Evolutionary conservation across 2,888 invertebrate species (phyloP), one percentile per base, ranked within the genome.

Genomic region (Tetranychus piercei): DNA sequence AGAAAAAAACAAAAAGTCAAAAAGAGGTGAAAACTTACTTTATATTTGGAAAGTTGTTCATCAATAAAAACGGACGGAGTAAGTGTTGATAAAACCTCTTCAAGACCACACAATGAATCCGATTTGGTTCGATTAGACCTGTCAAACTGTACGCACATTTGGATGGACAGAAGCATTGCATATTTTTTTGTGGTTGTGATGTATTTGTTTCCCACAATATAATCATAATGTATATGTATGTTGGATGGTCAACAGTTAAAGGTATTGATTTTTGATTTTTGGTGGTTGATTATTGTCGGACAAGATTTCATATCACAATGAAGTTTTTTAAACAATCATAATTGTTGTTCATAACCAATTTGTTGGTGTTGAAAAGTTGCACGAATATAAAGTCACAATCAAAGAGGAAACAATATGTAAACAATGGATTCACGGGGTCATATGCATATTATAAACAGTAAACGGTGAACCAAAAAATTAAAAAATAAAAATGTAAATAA

Each of bases 31-130:
- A 44, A 18, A 22, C 72, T 76, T 74, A 83, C 84, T 80, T 85
- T 84, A 79, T 84, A 86, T 45, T 82, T 82, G 15, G 83, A 82
- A 22, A 86, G 81, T 77, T 85, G 83, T 76, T 84, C 84, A 79
- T 86, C 86, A 77, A 83, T 82, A 79, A 86, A 86, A 76, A 85
- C 84, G 55, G 84, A 83, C n/a, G 84, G 83, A 77, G 83, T 84
- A 72, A 86, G 79, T 74, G 82, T 81, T 75, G 81, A 82, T 69
- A 86, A 81, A 7, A 85, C 83, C 78, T 85, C 85, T 77, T 83
- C 85, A 71, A 86, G 79, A 55, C 84, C 84, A 55, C 83, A 81
- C 34, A 84, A 78, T 55, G 83, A 82, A 77, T 85, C 85, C 69
- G 82, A 81, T 79, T 85, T 85, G 70, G 84, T 84, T 69, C 86